Evolutionary conservation across 2,797 vertebrate genomes (phyloP).

Genomic region (Sarcoramphus papa): DNA sequence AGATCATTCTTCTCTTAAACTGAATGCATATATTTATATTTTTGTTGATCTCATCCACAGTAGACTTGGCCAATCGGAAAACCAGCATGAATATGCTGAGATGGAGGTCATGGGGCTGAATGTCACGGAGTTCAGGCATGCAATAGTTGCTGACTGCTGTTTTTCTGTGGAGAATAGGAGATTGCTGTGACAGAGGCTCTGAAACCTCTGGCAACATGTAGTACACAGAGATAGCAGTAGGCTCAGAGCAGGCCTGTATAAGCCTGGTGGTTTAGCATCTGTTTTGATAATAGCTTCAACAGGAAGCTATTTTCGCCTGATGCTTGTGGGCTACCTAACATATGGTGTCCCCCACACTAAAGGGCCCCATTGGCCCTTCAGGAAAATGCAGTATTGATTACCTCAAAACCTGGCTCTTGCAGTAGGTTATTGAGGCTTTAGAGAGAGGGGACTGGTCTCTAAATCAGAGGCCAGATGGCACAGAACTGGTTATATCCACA

Average conservation of each 20-base stretch:
- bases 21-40: not conserved
- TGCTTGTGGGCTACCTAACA: not conserved
- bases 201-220: constrained; percentile 1
- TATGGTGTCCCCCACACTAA: not conserved
- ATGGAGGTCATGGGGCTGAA: not conserved
- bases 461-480: not conserved
- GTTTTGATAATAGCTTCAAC: not conserved
- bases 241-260: not conserved
- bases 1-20: constrained; percentile 9
- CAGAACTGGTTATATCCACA: not conserved
- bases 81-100: not conserved
- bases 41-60: constrained; percentile 8
- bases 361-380: not conserved
- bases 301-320: not conserved
- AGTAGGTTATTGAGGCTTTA: not conserved
- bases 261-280: not conserved
- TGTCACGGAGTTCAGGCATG: not conserved
- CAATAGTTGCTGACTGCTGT: not conserved
- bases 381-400: not conserved
- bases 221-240: not conserved
- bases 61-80: not conserved
- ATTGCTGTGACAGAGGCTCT: not conserved
- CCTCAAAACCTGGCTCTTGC: not conserved
- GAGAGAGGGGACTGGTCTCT: not conserved
- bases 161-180: not conserved